Evolutionary conservation across 2,797 vertebrate genomes (phyloP).

Genomic region (Pseudochirops cupreus): DNA sequence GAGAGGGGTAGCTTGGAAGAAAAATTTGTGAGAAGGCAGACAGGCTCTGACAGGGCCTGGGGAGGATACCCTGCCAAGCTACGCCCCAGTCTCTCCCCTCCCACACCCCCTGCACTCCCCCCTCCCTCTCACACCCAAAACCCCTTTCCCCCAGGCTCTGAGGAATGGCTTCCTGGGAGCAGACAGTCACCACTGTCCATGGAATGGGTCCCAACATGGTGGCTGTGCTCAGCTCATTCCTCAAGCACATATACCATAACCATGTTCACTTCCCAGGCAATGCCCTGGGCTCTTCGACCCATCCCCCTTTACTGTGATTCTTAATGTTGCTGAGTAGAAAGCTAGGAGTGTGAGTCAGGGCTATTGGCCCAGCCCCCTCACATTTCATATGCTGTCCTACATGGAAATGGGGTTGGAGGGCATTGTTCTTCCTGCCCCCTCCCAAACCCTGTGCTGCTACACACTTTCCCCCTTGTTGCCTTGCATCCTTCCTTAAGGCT

Average conservation of each 20-base stretch:
- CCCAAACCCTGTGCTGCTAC: neutral
- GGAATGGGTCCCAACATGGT: neutral
- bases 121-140: constrained; percentile 22
- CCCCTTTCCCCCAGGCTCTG: constrained; percentile 18
- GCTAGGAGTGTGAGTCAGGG: constrained; percentile 7
- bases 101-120: neutral
- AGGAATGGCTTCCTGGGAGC: neutral
- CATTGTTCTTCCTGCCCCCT: neutral
- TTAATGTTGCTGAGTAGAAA: neutral
- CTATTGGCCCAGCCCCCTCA: neutral
- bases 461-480: neutral
- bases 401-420: constrained; percentile 32
- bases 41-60: constrained; percentile 75
- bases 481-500: neutral
- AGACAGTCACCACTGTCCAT: neutral
- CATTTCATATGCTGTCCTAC: neutral
- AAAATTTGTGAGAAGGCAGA: constrained; percentile 68
- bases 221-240: neutral
- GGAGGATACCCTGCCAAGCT: constrained; percentile 51
- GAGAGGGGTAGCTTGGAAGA: constrained; percentile 69
- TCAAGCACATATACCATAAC: neutral
- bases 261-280: neutral
- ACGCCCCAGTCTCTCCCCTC: constrained; percentile 41
- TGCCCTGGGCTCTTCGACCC: neutral
- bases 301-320: neutral